phyloP scores from a whole-genome alignment of 2,113 vertebrate genomes.

The Pseudopodoces humilis region DNA sequence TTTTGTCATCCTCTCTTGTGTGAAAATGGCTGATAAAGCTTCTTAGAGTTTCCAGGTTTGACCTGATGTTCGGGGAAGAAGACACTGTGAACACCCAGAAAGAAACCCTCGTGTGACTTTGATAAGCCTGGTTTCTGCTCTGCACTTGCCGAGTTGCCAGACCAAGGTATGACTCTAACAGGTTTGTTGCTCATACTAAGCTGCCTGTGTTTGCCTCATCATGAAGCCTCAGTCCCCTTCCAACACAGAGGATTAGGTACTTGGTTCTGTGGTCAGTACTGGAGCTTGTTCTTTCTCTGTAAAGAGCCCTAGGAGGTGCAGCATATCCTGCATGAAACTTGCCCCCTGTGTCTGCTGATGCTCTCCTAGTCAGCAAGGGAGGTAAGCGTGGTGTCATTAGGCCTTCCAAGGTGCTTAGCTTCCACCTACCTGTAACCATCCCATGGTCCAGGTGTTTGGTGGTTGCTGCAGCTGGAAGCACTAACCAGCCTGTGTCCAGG shows the following conservation, averaged over 20 bases:
- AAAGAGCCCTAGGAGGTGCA: background rate
- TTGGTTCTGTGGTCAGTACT: background rate
- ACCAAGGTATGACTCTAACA: background rate
- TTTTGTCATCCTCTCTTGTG: background rate
- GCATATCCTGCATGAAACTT: background rate
- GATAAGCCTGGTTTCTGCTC: background rate
- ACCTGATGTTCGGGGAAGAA: background rate
- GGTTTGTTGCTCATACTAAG: background rate
- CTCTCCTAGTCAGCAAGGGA: background rate
- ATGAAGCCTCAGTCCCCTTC: background rate
- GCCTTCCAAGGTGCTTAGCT: background rate
- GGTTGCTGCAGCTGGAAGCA: background rate
- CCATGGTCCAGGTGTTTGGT: fast-evolving
- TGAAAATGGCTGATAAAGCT: background rate
- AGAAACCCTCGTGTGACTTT: background rate
- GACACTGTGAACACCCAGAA: background rate
- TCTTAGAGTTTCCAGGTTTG: background rate
- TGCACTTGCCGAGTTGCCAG: fast-evolving
- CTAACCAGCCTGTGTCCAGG: fast-evolving
- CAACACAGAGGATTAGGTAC: background rate
- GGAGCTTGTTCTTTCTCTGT: background rate
- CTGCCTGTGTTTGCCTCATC: background rate
- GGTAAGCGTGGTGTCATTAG: background rate
- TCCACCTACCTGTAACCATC: background rate
- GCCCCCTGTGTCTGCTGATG: background rate